Evolutionary conservation across 2,888 invertebrate species (phyloP), one percentile per base, ranked within the genome.

Genomic region (Idaea aversata): DNA sequence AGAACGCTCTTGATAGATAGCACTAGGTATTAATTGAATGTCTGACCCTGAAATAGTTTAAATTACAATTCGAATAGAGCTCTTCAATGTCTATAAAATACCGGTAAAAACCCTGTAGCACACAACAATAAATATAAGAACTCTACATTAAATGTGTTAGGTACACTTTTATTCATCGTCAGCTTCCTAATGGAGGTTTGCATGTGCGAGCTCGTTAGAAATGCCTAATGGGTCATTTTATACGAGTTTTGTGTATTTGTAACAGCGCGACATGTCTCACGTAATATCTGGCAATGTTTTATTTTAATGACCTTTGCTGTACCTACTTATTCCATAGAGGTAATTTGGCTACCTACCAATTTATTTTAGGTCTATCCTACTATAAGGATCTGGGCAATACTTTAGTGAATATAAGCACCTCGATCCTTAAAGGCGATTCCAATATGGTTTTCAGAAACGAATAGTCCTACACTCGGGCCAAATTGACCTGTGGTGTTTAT

Each of bases 221-320:
- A 73, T 72, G 73, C 73, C 75, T 86, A 86, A 86, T 85, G 84
- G 81, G 71, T 77, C 77, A 74, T 82, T 84, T 83, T 83, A 80
- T 81, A 82, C 74, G 82, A 83, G 83, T 83, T 83, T 81, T 79
- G 83, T 82, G 79, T 74, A 66, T 61, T 75, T 73, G 74, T 72
- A 72, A 47, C 47, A 47, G 71, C 65, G 69, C 74, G 75, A 73
- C 77, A 74, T 70, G 69, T 67, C 72, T 71, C 67, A 63, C 70
- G 72, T 75, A 75, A 78, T 75, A 77, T 78, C 75, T 77, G 77
- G 73, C 80, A 80, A 82, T 83, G 78, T 75, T 73, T 75, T 76
- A 75, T 75, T 70, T 77, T 85, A 86, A 85, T 83, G 80, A 78
- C 79, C 80, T 73, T 74, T 75, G 81, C 78, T 78, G 78, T 82